These are phyloP conservation scores for Oedothorax gibbosus DNA, from an alignment of 1,140 invertebrate genomes.

Conservation along the genomic window DNA sequence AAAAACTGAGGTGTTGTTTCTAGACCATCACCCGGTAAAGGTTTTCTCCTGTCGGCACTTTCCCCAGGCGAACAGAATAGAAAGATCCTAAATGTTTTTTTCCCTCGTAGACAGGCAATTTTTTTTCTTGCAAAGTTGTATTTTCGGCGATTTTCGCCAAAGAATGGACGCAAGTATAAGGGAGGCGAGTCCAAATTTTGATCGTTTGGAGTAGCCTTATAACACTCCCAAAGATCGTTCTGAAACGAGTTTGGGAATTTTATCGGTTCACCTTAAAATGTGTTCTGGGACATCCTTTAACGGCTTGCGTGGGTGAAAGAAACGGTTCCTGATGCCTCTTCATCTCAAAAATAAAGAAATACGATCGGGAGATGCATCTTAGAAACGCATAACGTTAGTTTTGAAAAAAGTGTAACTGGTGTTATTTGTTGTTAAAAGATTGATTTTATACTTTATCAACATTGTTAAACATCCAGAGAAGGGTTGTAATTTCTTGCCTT, in stretches of 20 bases:
- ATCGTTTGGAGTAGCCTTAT: background rate
- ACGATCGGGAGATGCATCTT: too few relatives aligned
- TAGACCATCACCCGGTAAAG: constrained; percentile 18
- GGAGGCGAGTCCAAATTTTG: constrained; percentile 1
- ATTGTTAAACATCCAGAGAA: too few relatives aligned
- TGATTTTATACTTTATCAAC: too few relatives aligned
- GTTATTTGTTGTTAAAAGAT: too few relatives aligned
- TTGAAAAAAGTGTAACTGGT: too few relatives aligned
- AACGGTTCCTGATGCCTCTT: too few relatives aligned
- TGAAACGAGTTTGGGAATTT: constrained; percentile 29
- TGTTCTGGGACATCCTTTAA: background rate
- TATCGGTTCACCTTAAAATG: constrained; percentile 19
- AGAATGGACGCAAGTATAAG: background rate
- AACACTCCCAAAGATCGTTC: background rate
- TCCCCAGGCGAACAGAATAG: constrained; percentile 13
- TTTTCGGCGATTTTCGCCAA: constrained; percentile 15
- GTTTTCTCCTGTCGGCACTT: constrained; percentile 55
- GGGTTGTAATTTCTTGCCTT: too few relatives aligned
- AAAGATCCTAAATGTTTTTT: constrained; percentile 39
- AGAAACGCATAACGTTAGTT: too few relatives aligned
- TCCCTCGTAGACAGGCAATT: background rate
- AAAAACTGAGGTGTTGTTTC: too few relatives aligned
- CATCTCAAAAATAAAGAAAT: too few relatives aligned
- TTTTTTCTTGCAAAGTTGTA: constrained; percentile 30
- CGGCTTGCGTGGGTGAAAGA: too few relatives aligned